Percentiles rank a stretch among this genome's conserved stretches.
These are phyloP conservation scores for Fringilla coelebs DNA, from an alignment of 2,797 vertebrate species.

Conservation along the genomic window DNA sequence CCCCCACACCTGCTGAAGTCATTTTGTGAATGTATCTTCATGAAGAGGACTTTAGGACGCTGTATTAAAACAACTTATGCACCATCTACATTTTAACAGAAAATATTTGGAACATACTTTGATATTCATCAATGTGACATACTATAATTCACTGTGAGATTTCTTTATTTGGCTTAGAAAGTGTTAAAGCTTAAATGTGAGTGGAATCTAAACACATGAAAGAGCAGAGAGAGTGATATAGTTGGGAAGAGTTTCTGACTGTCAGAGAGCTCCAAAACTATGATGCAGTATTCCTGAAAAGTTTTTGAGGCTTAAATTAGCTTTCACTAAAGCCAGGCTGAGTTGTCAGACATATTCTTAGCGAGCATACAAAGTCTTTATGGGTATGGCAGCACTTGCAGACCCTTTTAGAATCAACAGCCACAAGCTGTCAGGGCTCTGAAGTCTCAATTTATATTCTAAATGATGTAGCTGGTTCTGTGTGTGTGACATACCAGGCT, in stretches of 20 bases:
- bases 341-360: not conserved
- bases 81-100: not conserved
- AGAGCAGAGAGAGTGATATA: not conserved
- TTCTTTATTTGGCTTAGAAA: not conserved
- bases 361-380: not conserved
- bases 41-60: not conserved
- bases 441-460: not conserved
- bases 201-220: not conserved
- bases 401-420: not conserved
- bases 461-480: not conserved
- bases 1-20: not conserved
- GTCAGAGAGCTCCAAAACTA: not conserved
- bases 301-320: slow-evolving; percentile 8
- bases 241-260: slow-evolving; percentile 1
- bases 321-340: not conserved
- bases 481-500: not conserved
- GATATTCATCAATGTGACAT: not conserved
- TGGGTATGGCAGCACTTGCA: not conserved
- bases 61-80: not conserved
- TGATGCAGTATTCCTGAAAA: not conserved
- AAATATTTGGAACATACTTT: not conserved
- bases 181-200: not conserved
- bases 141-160: not conserved
- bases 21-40: not conserved
- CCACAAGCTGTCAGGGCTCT: not conserved